Evolutionary conservation across 1,140 invertebrate genomes (phyloP).

Genomic region (Onthophagus taurus): DNA sequence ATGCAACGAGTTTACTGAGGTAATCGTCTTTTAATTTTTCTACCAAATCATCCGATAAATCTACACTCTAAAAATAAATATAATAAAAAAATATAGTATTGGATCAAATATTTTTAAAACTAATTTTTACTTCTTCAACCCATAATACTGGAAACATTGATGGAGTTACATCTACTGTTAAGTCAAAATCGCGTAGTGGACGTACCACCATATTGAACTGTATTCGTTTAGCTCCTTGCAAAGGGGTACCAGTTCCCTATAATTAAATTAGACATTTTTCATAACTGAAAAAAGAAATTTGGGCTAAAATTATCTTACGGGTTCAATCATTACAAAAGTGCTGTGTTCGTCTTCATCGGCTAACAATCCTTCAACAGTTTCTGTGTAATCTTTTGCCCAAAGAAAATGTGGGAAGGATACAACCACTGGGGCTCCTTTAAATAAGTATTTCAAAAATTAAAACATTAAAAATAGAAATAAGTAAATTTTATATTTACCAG

Average conservation of each 20-base stretch:
- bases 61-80: conserved; percentile 17
- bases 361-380: conserved; percentile 17
- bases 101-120: too few relatives aligned
- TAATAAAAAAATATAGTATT: not conserved
- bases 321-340: conserved; percentile 23
- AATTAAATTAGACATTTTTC: conserved; percentile 8
- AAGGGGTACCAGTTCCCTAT: conserved; percentile 26
- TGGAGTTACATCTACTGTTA: conserved; percentile 15
- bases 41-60: conserved; percentile 20
- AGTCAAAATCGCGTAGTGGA: conserved; percentile 8
- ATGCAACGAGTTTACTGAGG: conserved; percentile 16
- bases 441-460: too few relatives aligned
- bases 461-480: conserved; percentile 12
- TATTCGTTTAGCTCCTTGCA: conserved; percentile 21
- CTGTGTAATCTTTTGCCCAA: conserved; percentile 23
- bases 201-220: conserved; percentile 25
- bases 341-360: conserved; percentile 22
- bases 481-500: conserved; percentile 20
- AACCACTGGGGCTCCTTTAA: conserved; percentile 24
- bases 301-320: conserved; percentile 19
- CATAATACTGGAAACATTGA: conserved; percentile 24
- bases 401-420: conserved; percentile 29
- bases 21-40: conserved; percentile 19
- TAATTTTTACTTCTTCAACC: conserved; percentile 28
- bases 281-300: not conserved